A percentile compares a stretch with the other conserved stretches of the same genome.
Evolutionary conservation across 2,888 invertebrate genomes (phyloP).

Genomic region (Ecdyonurus torrentis): DNA sequence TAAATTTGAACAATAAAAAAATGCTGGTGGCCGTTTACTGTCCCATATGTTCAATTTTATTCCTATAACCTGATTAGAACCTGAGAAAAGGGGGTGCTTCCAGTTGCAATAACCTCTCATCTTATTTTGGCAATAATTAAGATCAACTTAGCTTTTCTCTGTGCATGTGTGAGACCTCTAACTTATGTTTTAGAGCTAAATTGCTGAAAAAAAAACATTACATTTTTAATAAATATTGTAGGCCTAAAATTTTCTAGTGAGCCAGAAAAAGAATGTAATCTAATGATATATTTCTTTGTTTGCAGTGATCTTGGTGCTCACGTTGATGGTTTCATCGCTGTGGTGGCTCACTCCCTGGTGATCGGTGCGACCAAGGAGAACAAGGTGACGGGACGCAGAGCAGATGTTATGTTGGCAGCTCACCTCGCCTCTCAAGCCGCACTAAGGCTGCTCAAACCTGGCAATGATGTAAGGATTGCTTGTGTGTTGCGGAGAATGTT

Average conservation of each 20-base stretch:
- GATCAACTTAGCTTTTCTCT: neutral
- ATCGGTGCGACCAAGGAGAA: slow-evolving; percentile 60
- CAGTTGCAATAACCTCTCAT: too few species aligned
- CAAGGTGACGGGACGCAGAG: slow-evolving; percentile 72
- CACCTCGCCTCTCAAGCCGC: slow-evolving; percentile 93
- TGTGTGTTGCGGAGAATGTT: too few species aligned
- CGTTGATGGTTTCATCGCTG: slow-evolving; percentile 96
- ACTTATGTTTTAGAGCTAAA: neutral
- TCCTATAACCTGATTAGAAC: too few species aligned
- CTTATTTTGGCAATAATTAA: too few species aligned
- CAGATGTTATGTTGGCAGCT: slow-evolving; percentile 90
- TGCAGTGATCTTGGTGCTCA: slow-evolving; percentile 93
- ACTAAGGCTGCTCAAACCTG: slow-evolving; percentile 76
- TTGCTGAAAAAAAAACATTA: neutral
- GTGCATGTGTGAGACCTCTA: neutral
- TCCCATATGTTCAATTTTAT: too few species aligned
- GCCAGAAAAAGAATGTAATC: too few species aligned
- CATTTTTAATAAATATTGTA: too few species aligned
- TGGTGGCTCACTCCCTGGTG: slow-evolving; percentile 89
- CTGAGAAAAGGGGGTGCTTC: too few species aligned
- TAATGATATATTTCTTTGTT: too few species aligned
- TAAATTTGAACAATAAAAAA: too few species aligned
- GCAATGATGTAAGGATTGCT: slow-evolving; percentile 72
- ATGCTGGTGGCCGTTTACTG: too few species aligned
- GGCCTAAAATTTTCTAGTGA: too few species aligned